Conservation (phyloP, 2,888 invertebrate species). For the Octodonta nipae region DNA sequence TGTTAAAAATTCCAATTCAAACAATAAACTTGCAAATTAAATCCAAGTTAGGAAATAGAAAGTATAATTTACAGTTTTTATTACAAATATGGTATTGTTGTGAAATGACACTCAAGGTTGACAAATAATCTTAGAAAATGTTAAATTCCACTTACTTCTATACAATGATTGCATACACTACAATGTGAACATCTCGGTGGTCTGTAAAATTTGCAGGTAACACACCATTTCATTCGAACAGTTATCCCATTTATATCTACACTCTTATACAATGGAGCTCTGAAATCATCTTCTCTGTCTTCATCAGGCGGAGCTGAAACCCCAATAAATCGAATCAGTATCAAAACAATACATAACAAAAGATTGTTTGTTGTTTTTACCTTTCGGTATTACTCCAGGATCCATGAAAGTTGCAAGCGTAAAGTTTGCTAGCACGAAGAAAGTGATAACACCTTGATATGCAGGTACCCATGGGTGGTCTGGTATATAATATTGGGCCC, state of each 20-base stretch:
- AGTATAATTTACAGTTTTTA: no score
- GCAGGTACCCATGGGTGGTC: slow-evolving; percentile 81
- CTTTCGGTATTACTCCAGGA: slow-evolving; percentile 96
- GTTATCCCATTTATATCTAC: slow-evolving; percentile 97
- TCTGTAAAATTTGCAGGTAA: slow-evolving; percentile 98
- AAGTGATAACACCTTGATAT: slow-evolving; percentile 85
- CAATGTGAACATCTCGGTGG: slow-evolving; percentile 98
- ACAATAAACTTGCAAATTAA: no score
- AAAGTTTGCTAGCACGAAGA: slow-evolving; percentile 97
- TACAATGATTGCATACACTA: slow-evolving; percentile 97
- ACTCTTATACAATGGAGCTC: slow-evolving; percentile 90
- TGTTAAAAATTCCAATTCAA: no score
- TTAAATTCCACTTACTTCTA: slow-evolving; percentile 64
- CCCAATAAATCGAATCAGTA: neutral
- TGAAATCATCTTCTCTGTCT: slow-evolving; percentile 92
- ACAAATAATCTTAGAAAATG: no score
- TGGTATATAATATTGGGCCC: slow-evolving; percentile 76
- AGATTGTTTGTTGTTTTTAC: slow-evolving; percentile 37
- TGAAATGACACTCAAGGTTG: no score
- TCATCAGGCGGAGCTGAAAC: slow-evolving; percentile 81
- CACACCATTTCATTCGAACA: slow-evolving; percentile 99
- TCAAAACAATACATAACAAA: neutral
- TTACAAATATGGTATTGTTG: no score
- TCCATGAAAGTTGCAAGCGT: slow-evolving; percentile 98
- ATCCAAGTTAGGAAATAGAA: no score